phyloP scores from a whole-genome alignment of 2,797 vertebrate species.

The Rhynchotus rufescens region DNA sequence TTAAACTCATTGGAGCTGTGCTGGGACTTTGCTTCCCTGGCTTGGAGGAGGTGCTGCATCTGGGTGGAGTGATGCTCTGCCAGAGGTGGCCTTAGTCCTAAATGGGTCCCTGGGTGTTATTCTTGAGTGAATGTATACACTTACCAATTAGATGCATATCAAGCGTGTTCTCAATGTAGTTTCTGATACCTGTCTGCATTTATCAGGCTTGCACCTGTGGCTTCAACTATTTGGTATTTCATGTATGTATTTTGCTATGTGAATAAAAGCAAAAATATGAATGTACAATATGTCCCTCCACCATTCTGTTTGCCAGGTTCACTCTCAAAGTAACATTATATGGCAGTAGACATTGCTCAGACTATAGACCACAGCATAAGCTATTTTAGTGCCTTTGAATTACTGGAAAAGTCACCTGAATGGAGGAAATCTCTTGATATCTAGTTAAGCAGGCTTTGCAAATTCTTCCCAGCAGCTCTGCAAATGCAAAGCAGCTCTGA shows the following conservation, averaged over 20 bases:
- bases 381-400: not conserved
- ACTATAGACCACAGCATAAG: not conserved
- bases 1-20: not conserved
- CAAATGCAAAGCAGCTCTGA: not conserved
- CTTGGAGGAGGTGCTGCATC: accelerated
- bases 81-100: not conserved
- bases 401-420: not conserved
- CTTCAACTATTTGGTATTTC: not conserved
- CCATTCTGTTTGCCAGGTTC: not conserved
- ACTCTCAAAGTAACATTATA: not conserved
- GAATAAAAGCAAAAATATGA: not conserved
- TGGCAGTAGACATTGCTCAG: not conserved
- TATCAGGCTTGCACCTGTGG: not conserved
- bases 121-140: not conserved
- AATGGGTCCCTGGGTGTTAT: not conserved
- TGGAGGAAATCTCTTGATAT: not conserved
- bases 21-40: not conserved
- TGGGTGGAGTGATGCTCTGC: not conserved
- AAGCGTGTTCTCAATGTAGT: not conserved
- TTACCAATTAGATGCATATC: not conserved
- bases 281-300: not conserved
- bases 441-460: not conserved
- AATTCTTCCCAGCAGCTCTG: not conserved
- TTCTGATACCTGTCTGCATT: not conserved
- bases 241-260: no score